Base-by-base conservation (phyloP, 2,113 vertebrate species). In the Dipodomys spectabilis region DNA sequence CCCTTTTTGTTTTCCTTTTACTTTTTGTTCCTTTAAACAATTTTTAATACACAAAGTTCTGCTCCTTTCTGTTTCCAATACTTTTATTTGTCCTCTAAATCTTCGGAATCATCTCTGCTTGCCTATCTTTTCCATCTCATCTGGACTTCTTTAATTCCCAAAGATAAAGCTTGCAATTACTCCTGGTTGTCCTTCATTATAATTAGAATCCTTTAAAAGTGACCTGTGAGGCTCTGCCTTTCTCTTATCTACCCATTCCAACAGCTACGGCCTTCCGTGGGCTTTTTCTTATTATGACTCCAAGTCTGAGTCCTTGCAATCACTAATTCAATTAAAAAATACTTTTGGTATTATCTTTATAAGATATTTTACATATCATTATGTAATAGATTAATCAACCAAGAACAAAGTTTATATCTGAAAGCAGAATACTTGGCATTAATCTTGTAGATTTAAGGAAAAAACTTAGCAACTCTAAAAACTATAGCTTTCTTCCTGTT, bases 271-370 rank as follows among this genome's bases (percentile, higher is more conserved):
- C 23, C 16, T 67, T 65, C 4, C 7, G 62, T 60, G 30, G 30
- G 6, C 20, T 91, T 91, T 62, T 67, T 95, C 39, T 9, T 20
- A 15, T 19, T 25, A 9, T 71, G 62, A 86, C 2, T 93, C 32
- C 28, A 30, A n/a, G 18, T 62, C 7, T 44, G 3, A 19, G 28
- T 77, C 44, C 25, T 23, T 72, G 7, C 44, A 32, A 84, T 89
- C 77, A 80, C 23, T 27, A 85, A 64, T 77, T 89, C 28, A 96
- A 49, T 74, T 65, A 83, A 62, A 62, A 84, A 80, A 45, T 30
- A 68, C 0, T 69, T 88, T 78, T 30, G 28, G 16, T 79, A n/a
- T 83, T 73, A 77, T 79, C 25, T 91, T 67, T 84, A 2, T 74
- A 68, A 45, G 30, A 32, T 74, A 71, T 57, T 16, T 71, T 92